Evolutionary conservation across 2,797 vertebrate species (phyloP), one percentile per base, ranked within the genome.

Genomic region (Chrosomus eos): DNA sequence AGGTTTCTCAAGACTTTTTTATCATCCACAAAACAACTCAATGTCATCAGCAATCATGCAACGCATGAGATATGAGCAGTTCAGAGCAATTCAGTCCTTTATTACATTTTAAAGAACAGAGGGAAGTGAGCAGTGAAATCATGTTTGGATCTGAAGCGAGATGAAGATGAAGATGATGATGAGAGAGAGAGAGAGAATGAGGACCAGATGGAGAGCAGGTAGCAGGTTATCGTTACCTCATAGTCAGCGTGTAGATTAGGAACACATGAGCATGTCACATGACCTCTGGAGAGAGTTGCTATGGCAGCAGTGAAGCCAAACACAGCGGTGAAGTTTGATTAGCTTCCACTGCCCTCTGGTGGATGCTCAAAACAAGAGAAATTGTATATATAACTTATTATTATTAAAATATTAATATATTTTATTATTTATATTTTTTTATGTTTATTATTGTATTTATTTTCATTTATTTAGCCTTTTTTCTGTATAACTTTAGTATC

Each of bases 261-360:
- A 92, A 92, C 93, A 93, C 89, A 91, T 90, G 93, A 93, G 68
- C 75, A 53, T 81, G 80, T 92, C 81, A 76, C 85, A 72, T 87
- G 88, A 51, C 79, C 40, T 45, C 33, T 14, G 60, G 82, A 82
- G 70, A 84, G 80, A 13, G 88, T 86, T 58, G 75, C 62, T 82
- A 86, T 53, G 38, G 28, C 21, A n/a, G 60, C 26, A 73, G 40
- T 73, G 82, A 8, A 67, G 68, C 64, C 71, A 64, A 45, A 66
- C 5, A 58, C 60, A 66, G 18, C 10, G 14, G 19, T 66, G 45
- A 10, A 0, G 19, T 48, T 83, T 3, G 33, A 55, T 72, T 88
- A 89, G 51, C 31, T 80, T 67, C 85, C 81, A 92, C 66, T 90
- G 90, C 93, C 93, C 89, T 89, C 94, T 94, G 87, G 86, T 95